phyloP scores from a whole-genome alignment of 2,888 invertebrate genomes.

The Ennomos quercinarius region DNA sequence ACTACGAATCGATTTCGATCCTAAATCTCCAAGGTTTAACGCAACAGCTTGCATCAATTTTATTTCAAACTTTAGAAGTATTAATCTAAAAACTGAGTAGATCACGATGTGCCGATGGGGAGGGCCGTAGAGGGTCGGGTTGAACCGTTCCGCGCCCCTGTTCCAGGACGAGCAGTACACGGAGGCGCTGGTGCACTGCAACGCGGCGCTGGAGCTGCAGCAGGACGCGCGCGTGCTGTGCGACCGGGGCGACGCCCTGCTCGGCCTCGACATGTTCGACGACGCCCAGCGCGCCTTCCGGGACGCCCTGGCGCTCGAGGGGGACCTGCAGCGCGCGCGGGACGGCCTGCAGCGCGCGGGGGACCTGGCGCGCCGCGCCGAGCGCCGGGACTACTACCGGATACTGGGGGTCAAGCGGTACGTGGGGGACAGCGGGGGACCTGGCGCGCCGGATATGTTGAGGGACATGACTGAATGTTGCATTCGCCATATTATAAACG shows the following conservation, averaged over 20 bases:
- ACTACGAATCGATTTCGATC: too few relatives aligned
- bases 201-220: slow-evolving; percentile 90
- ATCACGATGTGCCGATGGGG: too few relatives aligned
- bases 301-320: slow-evolving; percentile 93
- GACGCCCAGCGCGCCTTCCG: slow-evolving; percentile 96
- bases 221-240: slow-evolving; percentile 92
- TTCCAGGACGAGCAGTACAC: slow-evolving; percentile 88
- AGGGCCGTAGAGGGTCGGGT: too few relatives aligned
- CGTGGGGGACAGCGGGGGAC: not conserved
- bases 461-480: too few relatives aligned
- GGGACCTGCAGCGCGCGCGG: slow-evolving; percentile 91
- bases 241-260: slow-evolving; percentile 96
- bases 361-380: slow-evolving; percentile 93
- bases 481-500: too few relatives aligned
- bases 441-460: too few relatives aligned
- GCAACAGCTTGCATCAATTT: too few relatives aligned
- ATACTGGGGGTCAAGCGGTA: slow-evolving; percentile 95
- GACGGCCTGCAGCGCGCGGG: slow-evolving; percentile 97
- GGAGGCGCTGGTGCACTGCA: slow-evolving; percentile 92
- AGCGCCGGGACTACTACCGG: slow-evolving; percentile 98
- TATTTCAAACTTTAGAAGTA: too few relatives aligned
- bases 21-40: too few relatives aligned
- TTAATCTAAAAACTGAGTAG: too few relatives aligned
- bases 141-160: too few relatives aligned
- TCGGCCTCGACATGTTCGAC: slow-evolving; percentile 95